Evolutionary conservation across 2,113 vertebrate species (phyloP), one percentile per base, ranked within the genome.

Genomic region (Regulus satrapa): DNA sequence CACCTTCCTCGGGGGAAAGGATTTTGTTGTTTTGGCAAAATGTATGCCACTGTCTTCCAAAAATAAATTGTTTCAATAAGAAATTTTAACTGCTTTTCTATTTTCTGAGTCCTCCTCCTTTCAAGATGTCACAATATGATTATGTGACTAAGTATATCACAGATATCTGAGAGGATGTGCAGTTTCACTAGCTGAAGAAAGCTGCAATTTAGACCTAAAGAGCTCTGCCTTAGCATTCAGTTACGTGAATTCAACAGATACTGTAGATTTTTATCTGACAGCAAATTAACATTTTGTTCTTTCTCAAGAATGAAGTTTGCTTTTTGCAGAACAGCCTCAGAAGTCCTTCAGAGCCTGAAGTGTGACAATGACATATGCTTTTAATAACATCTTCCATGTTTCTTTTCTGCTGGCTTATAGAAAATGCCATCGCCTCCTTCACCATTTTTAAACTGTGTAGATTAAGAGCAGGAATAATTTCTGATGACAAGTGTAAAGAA

Each of bases 401-500:
- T 78, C 63, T 76, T 38, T 93, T 92, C 72, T 83, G 41, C 48
- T 89, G 85, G 61, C 55, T 68, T 92, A 14, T 66, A 92, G 59
- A 77, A 95, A 96, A 94, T 86, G 87, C 82, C 55, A 93, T 59
- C 88, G 48, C 85, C 80, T 85, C 75, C 88, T 89, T 95, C 89
- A 83, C 59, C 54, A 26, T 55, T 94, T 95, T 95, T 80, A 80
- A 94, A 87, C 38, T 40, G 31, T 79, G 43, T 49, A 91, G 88
- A 89, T 94, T 80, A 95, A 88, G 62, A 91, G 45, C 48, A 87
- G 61, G 45, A 91, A 88, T 92, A 86, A 95, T 94, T 95, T 78
- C 59, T 92, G 40, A 78, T 95, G 85, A 81, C 86, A 94, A 83
- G 89, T 92, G 78, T 78, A 92, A 95, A 92, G 85, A 96, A 86